Conservation (phyloP, 2,113 vertebrate genomes). For the Lota lota region DNA sequence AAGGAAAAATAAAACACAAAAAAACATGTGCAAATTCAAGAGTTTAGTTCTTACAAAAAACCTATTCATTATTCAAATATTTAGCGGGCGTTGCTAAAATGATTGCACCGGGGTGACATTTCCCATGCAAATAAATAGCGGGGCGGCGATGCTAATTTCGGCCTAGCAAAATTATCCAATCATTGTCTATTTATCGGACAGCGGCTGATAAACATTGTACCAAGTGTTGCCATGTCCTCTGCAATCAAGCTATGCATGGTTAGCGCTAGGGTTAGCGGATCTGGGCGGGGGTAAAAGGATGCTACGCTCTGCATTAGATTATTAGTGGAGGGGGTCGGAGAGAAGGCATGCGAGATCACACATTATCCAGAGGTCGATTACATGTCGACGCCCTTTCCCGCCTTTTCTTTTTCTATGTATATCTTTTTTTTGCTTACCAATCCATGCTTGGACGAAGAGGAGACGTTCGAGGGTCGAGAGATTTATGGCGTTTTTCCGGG, state of each 20-base stretch:
- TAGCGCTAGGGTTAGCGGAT: constrained; percentile 5
- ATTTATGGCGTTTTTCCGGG: constrained; percentile 28
- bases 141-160: constrained; percentile 76
- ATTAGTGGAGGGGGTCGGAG: constrained; percentile 47
- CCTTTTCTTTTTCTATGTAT: background rate
- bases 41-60: constrained; percentile 66
- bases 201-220: constrained; percentile 79
- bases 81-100: constrained; percentile 68
- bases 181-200: constrained; percentile 80
- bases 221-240: constrained; percentile 71
- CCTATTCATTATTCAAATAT: constrained; percentile 63
- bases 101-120: constrained; percentile 78
- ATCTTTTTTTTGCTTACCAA: constrained; percentile 67
- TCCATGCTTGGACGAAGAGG: constrained; percentile 63
- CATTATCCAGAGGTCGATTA: constrained; percentile 51
- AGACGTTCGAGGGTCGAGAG: constrained; percentile 37
- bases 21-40: constrained; percentile 8
- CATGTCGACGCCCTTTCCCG: constrained; percentile 34
- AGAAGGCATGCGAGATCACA: constrained; percentile 71
- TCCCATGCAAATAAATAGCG: constrained; percentile 79
- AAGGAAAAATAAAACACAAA: background rate
- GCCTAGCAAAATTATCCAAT: constrained; percentile 81
- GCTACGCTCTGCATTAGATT: constrained; percentile 23
- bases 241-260: constrained; percentile 76
- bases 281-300: background rate